Evolutionary conservation across 2,113 vertebrate species (phyloP).

Genomic region (Ceyx margarethae): DNA sequence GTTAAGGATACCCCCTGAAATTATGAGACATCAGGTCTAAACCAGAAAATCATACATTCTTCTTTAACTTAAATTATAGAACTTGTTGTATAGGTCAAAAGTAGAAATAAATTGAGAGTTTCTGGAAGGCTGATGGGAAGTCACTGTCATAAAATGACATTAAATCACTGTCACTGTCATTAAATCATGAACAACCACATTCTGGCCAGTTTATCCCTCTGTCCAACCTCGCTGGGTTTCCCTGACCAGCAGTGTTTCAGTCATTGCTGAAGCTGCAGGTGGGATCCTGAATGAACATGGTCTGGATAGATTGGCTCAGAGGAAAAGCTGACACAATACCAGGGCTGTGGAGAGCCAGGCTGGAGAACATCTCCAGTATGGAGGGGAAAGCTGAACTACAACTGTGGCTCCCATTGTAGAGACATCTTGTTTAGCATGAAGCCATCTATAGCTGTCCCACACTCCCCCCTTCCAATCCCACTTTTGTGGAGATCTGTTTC

Average conservation of each 20-base stretch:
- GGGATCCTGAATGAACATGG: rapidly evolving
- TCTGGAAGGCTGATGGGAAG: conserved; percentile 25
- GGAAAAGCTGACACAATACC: neutral
- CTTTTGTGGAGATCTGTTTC: neutral
- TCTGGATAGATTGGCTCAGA: neutral
- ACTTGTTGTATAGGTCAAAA: conserved; percentile 15
- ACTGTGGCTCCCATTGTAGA: neutral
- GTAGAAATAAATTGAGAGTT: conserved; percentile 18
- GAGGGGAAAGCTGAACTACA: neutral
- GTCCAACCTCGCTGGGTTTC: neutral
- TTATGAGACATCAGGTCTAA: neutral
- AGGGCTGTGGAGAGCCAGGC: neutral
- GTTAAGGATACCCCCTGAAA: neutral
- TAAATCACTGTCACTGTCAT: too few species aligned
- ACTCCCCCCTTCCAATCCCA: neutral
- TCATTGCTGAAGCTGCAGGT: neutral
- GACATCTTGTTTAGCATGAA: neutral
- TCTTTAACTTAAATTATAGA: neutral
- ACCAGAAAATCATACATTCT: neutral
- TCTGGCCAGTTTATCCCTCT: neutral
- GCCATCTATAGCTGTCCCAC: neutral
- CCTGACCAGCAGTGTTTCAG: neutral
- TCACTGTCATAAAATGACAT: neutral
- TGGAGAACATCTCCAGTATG: neutral
- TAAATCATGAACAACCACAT: neutral